Conservation (phyloP, 2,888 invertebrate genomes). For the Papilio demoleus region DNA sequence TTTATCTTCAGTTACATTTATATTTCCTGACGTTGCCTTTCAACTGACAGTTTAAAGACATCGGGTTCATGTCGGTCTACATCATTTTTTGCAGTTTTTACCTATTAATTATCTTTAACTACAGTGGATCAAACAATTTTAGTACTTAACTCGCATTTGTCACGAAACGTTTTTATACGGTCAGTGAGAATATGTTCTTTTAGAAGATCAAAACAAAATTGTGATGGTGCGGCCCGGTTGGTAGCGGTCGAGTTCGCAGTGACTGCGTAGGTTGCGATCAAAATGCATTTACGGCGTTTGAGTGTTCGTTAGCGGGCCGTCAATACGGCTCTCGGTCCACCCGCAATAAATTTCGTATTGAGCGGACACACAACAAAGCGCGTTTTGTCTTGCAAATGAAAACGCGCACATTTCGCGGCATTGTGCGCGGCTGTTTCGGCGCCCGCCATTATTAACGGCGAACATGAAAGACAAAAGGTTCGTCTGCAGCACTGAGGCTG, state of each 20-base stretch:
- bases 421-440: slow-evolving; percentile 83
- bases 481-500: slow-evolving; percentile 83
- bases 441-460: slow-evolving; percentile 84
- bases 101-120: background rate
- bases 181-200: too few species aligned
- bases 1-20: background rate
- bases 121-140: background rate
- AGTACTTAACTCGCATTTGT: background rate
- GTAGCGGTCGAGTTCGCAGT: slow-evolving; percentile 4
- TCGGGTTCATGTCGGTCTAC: background rate
- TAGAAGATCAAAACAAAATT: background rate
- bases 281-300: slow-evolving; percentile 77
- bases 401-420: slow-evolving; percentile 84
- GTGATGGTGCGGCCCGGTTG: background rate
- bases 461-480: slow-evolving; percentile 84
- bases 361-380: slow-evolving; percentile 83
- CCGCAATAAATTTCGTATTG: slow-evolving; percentile 83
- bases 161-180: background rate
- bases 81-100: background rate
- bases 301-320: slow-evolving; percentile 78
- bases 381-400: slow-evolving; percentile 84
- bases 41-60: background rate
- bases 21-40: background rate
- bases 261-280: slow-evolving; percentile 55
- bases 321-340: slow-evolving; percentile 79